phyloP scores from a whole-genome alignment of 2,113 vertebrate genomes.

The Bos taurus region DNA sequence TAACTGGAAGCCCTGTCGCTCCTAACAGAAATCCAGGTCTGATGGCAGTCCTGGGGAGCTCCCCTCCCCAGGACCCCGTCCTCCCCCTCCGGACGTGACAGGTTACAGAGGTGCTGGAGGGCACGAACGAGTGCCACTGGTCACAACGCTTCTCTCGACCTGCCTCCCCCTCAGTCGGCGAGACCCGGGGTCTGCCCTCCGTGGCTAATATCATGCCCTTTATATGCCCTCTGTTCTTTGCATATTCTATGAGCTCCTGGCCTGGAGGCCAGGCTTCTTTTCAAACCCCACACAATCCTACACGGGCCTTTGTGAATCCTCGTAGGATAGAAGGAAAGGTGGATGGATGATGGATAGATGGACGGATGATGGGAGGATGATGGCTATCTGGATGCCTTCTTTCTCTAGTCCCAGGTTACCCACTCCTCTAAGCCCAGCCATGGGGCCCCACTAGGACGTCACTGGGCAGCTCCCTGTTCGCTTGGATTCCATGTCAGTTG shows the following conservation, averaged over 20 bases:
- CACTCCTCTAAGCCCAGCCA: background rate
- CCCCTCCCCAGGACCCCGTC: background rate
- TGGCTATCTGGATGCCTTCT: background rate
- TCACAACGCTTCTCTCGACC: background rate
- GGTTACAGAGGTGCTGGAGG: background rate
- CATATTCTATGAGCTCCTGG: background rate
- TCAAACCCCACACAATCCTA: background rate
- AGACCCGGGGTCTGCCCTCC: background rate
- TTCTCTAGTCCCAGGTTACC: background rate
- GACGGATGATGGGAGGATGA: background rate
- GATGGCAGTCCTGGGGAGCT: background rate
- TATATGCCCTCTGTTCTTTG: background rate
- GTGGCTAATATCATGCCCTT: background rate
- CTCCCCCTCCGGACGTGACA: background rate
- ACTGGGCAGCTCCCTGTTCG: background rate
- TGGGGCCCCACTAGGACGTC: background rate
- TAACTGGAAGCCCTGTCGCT: background rate
- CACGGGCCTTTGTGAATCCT: background rate
- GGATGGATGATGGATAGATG: no score
- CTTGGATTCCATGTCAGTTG: background rate
- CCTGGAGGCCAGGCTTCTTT: background rate
- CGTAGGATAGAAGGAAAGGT: background rate
- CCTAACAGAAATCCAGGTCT: background rate
- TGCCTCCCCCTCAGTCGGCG: background rate
- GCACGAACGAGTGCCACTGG: background rate